phyloP scores from a whole-genome alignment of 1,140 invertebrate species.

The Probaryconus sp. region DNA sequence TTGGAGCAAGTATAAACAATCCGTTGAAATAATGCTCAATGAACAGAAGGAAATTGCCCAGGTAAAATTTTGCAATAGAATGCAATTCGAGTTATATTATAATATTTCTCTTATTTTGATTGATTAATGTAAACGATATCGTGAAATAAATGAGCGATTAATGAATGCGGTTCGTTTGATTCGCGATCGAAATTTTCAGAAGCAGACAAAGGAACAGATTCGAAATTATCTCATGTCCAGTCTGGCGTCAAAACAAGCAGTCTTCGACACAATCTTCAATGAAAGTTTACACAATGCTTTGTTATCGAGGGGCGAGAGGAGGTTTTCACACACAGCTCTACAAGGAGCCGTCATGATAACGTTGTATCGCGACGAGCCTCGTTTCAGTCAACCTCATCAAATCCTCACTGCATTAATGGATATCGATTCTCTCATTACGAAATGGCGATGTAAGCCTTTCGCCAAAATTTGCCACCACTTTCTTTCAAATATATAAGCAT shows the following conservation, averaged over 20 bases:
- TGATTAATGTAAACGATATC: too few relatives aligned
- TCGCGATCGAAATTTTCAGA: slow-evolving; percentile 61
- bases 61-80: too few relatives aligned
- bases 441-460: slow-evolving; percentile 96
- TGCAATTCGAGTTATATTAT: too few relatives aligned
- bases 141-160: too few relatives aligned
- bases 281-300: slow-evolving; percentile 88
- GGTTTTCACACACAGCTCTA: slow-evolving; percentile 93
- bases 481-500: too few relatives aligned
- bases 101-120: too few relatives aligned
- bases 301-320: slow-evolving; percentile 89
- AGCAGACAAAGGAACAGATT: slow-evolving; percentile 77
- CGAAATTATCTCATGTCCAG: slow-evolving; percentile 84
- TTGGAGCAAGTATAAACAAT: slow-evolving; percentile 92
- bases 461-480: slow-evolving; percentile 21
- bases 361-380: slow-evolving; percentile 96
- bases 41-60: slow-evolving; percentile 80
- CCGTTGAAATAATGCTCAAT: slow-evolving; percentile 86
- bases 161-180: too few relatives aligned
- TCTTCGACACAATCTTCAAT: slow-evolving; percentile 94
- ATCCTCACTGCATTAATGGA: slow-evolving; percentile 96
- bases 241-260: slow-evolving; percentile 86
- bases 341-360: slow-evolving; percentile 99
- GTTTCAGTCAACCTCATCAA: slow-evolving; percentile 98
- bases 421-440: slow-evolving; percentile 98